Conservation (phyloP, 1,140 invertebrate species). For the Odontomachus brunneus region DNA sequence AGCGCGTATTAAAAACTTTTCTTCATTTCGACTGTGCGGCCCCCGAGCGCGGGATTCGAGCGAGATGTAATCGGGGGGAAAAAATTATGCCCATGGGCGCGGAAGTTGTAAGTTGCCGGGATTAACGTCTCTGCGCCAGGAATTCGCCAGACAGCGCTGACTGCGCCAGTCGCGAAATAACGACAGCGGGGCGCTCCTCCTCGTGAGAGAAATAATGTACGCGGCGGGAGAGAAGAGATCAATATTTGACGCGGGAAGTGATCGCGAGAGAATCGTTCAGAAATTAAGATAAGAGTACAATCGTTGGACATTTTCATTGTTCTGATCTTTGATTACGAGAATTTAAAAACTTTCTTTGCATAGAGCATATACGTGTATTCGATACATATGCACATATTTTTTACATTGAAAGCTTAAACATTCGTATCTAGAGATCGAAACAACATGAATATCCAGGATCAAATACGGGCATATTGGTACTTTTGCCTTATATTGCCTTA, state of each 20-base stretch:
- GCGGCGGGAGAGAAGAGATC: neutral
- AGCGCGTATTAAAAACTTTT: constrained; percentile 52
- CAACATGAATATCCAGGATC: too few species aligned
- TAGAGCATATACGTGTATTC: too few species aligned
- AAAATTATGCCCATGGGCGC: constrained; percentile 57
- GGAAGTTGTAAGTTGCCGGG: constrained; percentile 57
- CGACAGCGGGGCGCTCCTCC: neutral
- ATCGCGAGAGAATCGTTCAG: neutral
- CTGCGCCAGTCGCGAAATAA: constrained; percentile 32
- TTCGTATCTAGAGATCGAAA: too few species aligned
- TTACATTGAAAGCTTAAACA: too few species aligned
- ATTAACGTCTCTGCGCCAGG: constrained; percentile 56
- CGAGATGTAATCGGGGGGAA: constrained; percentile 60
- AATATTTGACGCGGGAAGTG: neutral
- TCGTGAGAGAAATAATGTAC: neutral
- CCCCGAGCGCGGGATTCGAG: constrained; percentile 57
- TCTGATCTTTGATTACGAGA: too few species aligned
- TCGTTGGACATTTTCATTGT: too few species aligned
- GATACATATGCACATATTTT: too few species aligned
- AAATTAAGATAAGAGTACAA: too few species aligned
- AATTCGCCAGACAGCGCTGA: constrained; percentile 38
- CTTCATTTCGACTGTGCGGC: constrained; percentile 51
- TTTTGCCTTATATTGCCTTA: too few species aligned
- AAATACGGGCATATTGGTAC: too few species aligned
- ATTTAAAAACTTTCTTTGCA: too few species aligned